Evolutionary conservation across 2,888 invertebrate species (phyloP).

Genomic region (Rotaria magnacalcarata): DNA sequence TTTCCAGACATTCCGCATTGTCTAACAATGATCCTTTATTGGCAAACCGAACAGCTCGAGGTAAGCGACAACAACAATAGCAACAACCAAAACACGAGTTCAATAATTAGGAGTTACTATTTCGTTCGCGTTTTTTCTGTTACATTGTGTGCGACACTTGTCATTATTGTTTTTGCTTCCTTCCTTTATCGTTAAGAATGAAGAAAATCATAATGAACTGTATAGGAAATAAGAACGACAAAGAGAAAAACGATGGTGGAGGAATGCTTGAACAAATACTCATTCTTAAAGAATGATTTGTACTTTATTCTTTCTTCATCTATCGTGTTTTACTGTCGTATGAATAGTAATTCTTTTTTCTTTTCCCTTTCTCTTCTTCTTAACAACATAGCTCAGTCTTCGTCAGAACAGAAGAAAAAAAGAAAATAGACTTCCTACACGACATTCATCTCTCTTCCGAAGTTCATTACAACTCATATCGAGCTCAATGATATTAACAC

Average conservation of each 20-base stretch:
- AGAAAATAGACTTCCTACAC: background rate
- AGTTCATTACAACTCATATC: background rate
- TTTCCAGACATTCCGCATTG: background rate
- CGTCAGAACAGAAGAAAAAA: background rate
- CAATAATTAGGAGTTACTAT: background rate
- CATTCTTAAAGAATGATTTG: background rate
- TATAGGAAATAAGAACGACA: background rate
- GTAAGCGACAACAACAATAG: background rate
- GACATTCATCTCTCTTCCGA: background rate
- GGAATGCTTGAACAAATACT: constrained; percentile 6
- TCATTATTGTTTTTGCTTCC: background rate
- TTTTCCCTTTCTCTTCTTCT: background rate
- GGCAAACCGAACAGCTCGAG: background rate
- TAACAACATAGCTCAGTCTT: background rate
- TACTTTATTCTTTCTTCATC: constrained; percentile 20
- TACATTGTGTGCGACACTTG: background rate
- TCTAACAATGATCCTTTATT: background rate
- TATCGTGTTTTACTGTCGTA: background rate
- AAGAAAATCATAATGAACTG: background rate
- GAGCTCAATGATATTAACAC: constrained; percentile 22
- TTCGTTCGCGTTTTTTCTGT: background rate
- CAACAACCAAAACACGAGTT: background rate
- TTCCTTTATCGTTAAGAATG: background rate
- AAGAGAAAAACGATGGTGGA: background rate
- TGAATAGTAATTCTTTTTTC: background rate